These are phyloP conservation scores for Melieria omissa DNA, from an alignment of 2,888 invertebrate species.

Conservation along the genomic window DNA sequence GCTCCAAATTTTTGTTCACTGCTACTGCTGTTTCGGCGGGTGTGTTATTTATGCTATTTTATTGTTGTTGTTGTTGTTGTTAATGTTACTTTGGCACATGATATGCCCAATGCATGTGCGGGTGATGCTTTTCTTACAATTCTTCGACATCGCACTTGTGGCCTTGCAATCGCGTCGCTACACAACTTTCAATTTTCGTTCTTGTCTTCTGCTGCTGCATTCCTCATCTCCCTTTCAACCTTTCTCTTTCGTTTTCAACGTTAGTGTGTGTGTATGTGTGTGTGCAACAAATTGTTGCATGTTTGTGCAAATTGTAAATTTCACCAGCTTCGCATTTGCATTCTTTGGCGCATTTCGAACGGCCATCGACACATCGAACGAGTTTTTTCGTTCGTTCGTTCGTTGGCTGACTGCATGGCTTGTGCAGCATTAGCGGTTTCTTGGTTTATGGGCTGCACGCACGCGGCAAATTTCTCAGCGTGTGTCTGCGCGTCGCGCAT, in stretches of 20 bases:
- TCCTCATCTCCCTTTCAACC: too few species aligned
- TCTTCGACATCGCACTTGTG: too few species aligned
- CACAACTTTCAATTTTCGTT: too few species aligned
- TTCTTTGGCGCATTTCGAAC: background rate
- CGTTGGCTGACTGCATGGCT: background rate
- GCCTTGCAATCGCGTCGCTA: too few species aligned
- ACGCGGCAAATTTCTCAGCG: background rate
- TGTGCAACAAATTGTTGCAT: slow-evolving; percentile 32
- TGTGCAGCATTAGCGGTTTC: slow-evolving; percentile 14
- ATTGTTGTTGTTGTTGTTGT: too few species aligned
- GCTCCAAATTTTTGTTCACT: too few species aligned
- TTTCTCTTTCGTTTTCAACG: background rate
- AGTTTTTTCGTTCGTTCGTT: background rate
- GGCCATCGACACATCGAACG: background rate
- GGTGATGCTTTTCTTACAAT: too few species aligned
- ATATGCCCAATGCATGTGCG: too few species aligned
- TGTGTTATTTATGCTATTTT: too few species aligned
- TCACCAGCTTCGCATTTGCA: background rate
- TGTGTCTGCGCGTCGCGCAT: background rate
- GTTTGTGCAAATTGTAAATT: slow-evolving; percentile 28
- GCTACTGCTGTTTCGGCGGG: too few species aligned
- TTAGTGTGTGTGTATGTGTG: background rate
- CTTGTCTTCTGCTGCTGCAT: too few species aligned
- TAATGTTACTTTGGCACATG: too few species aligned
- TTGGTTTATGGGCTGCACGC: slow-evolving; percentile 18